phyloP scores from a whole-genome alignment of 92 coral and sea anemone species.

The Galaxea fascicularis region DNA sequence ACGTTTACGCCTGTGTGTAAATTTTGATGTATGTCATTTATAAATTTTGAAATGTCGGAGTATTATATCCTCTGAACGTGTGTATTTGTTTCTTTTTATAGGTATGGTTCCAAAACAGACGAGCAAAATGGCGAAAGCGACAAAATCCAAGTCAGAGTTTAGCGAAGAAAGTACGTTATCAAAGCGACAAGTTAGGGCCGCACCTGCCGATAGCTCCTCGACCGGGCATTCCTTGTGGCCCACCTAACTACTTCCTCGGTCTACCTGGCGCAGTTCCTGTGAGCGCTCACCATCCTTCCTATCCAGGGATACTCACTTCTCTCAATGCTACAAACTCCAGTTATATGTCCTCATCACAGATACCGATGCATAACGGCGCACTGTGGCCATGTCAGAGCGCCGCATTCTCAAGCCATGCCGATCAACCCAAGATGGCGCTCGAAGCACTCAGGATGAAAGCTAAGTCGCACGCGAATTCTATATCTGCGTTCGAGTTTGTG shows the following conservation, averaged over 20 bases:
- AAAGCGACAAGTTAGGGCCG: constrained; percentile 79
- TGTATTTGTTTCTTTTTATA: constrained; percentile 14
- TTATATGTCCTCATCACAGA: constrained; percentile 91
- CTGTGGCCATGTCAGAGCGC: constrained; percentile 98
- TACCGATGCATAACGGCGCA: constrained; percentile 90
- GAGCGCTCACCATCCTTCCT: constrained; percentile 80
- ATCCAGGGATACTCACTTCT: constrained; percentile 90
- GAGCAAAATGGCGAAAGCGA: constrained; percentile 98
- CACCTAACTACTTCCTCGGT: constrained; percentile 94
- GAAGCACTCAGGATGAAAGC: constrained; percentile 94
- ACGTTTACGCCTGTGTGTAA: no score
- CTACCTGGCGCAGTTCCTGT: constrained; percentile 88
- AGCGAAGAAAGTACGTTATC: constrained; percentile 84
- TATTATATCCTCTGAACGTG: not conserved
- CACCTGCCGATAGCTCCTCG: constrained; percentile 99
- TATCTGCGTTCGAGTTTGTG: constrained; percentile 95
- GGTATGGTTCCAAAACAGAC: constrained; percentile 99
- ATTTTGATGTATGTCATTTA: constrained; percentile 1
- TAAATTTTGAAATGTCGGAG: not conserved
- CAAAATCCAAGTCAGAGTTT: constrained; percentile 93
- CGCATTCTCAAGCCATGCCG: constrained; percentile 69
- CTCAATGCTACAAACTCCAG: constrained; percentile 85
- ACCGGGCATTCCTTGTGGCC: constrained; percentile 93
- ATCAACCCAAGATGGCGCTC: constrained; percentile 89
- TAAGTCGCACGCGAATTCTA: constrained; percentile 87